Percentiles rank a stretch among this genome's conserved stretches.
Evolutionary conservation across 2,113 vertebrate species (phyloP).

Genomic region (Oplegnathus fasciatus): DNA sequence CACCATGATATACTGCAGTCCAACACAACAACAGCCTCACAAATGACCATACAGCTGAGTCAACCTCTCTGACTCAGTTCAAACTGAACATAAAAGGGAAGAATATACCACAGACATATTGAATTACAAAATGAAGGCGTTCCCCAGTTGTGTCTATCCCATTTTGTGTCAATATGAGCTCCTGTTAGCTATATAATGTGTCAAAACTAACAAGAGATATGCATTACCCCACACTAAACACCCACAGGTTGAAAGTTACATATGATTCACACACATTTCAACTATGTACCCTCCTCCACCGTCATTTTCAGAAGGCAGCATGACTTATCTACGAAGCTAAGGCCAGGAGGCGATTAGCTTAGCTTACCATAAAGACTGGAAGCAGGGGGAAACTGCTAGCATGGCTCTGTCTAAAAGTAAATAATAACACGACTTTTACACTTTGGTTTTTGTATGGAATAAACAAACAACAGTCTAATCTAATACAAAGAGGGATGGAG

Average conservation of each 20-base stretch:
- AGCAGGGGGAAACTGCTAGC: no score
- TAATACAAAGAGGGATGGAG: not conserved
- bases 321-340: not conserved
- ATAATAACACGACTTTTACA: no score
- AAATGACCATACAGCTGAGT: not conserved
- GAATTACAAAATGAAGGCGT: not conserved
- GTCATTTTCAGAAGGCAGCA: not conserved
- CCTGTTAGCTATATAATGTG: not conserved
- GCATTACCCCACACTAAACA: not conserved
- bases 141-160: not conserved
- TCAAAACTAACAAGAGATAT: not conserved
- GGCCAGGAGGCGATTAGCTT: not conserved
- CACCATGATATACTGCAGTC: not conserved
- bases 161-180: not conserved
- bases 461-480: not conserved
- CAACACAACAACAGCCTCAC: not conserved
- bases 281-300: not conserved
- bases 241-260: not conserved
- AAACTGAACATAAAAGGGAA: not conserved
- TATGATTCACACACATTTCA: not conserved
- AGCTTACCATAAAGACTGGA: not conserved
- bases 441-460: not conserved
- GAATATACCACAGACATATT: not conserved
- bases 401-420: no score
- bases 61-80: not conserved